A percentile compares a stretch with the other conserved stretches of the same genome.
phyloP scores from a whole-genome alignment of 2,797 vertebrate species.

The Malurus leucopterus region DNA sequence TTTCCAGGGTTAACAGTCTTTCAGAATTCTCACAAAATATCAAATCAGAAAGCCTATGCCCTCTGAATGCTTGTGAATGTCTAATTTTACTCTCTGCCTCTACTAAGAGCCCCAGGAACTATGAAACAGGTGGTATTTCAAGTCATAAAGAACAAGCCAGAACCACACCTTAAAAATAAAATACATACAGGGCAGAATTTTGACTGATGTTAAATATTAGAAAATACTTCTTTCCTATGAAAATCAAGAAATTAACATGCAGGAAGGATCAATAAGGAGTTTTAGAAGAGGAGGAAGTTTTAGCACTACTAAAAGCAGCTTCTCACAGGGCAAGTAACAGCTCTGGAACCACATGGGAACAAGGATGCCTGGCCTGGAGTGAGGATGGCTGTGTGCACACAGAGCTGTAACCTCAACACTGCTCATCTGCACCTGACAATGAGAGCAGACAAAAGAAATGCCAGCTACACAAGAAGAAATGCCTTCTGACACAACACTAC shows the following conservation, averaged over 20 bases:
- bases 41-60: neutral
- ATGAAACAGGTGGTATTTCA: neutral
- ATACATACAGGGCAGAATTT: neutral
- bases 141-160: neutral
- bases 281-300: neutral
- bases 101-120: neutral
- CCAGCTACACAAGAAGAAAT: neutral
- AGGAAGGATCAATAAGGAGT: neutral
- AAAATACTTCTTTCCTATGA: neutral
- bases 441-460: neutral
- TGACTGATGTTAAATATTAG: neutral
- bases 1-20: neutral
- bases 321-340: neutral
- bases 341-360: neutral
- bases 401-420: neutral
- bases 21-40: neutral
- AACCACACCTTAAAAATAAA: neutral
- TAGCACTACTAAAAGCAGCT: neutral
- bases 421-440: neutral
- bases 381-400: neutral
- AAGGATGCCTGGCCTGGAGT: neutral
- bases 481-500: neutral
- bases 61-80: neutral
- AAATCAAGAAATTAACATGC: neutral
- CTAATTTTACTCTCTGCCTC: neutral